Conservation (phyloP, 2,113 vertebrate genomes). For the Ceyx cyanopectus region DNA sequence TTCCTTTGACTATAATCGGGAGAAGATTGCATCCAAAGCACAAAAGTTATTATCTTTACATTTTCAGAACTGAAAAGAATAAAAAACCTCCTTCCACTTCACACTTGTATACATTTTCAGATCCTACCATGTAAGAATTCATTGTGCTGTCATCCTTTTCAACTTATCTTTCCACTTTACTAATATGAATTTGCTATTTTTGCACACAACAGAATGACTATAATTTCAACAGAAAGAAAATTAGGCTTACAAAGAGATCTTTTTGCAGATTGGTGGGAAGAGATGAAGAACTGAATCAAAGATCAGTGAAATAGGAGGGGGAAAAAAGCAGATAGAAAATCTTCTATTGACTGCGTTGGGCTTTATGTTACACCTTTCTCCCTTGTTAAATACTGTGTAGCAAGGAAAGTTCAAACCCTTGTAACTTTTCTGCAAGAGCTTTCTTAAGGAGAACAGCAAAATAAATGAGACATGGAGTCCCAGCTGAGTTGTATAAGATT, state of each 20-base stretch:
- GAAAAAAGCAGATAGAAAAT: not conserved
- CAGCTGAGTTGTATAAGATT: not conserved
- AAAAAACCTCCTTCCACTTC: not conserved
- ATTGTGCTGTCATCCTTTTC: not conserved
- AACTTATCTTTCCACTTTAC: not conserved
- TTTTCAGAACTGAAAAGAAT: slow-evolving; percentile 22
- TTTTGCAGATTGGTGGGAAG: not conserved
- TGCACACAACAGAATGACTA: not conserved
- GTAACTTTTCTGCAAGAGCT: not conserved
- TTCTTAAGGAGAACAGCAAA: not conserved
- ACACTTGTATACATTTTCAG: not conserved
- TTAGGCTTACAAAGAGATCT: not conserved
- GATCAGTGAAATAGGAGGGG: not conserved
- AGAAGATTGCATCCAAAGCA: not conserved
- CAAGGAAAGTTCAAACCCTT: not conserved
- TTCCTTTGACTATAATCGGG: not conserved
- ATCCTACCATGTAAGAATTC: not conserved
- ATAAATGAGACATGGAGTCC: not conserved
- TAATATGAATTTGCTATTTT: not conserved
- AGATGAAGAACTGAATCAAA: not conserved
- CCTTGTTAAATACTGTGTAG: not conserved
- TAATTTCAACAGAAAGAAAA: not conserved
- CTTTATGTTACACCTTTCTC: not conserved
- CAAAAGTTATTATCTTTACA: not conserved
- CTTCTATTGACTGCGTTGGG: not conserved